A percentile compares a stretch with the other conserved stretches of the same genome.
Evolutionary conservation across 2,113 vertebrate genomes (phyloP).

Genomic region (Anoplopoma fimbria): DNA sequence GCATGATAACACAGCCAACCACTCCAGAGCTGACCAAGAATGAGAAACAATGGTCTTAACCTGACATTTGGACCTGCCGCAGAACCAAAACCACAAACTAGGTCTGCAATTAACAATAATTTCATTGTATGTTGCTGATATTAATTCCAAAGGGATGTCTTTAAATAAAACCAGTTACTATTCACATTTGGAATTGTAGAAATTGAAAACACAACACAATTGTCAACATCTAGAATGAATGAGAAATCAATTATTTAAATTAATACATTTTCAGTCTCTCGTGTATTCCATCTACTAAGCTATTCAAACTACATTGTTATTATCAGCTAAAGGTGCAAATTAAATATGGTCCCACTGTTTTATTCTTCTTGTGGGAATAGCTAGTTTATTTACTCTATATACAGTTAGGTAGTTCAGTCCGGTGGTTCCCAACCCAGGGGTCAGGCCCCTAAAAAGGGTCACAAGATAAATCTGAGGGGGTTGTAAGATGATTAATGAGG

Average conservation of each 20-base stretch:
- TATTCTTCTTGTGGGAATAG: background rate
- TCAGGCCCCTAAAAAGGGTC: background rate
- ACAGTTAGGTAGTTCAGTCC: background rate
- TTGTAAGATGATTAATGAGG: background rate
- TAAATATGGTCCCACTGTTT: background rate
- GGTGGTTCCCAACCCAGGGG: background rate
- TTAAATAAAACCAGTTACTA: background rate
- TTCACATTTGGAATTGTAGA: background rate
- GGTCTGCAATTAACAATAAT: background rate
- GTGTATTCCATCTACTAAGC: background rate
- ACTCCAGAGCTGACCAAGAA: background rate
- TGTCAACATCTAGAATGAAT: background rate
- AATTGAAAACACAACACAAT: background rate
- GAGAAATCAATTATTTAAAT: background rate
- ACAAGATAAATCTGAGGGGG: background rate
- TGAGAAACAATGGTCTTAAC: conserved; percentile 9
- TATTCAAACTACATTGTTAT: background rate
- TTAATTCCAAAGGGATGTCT: background rate
- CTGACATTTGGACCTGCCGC: background rate
- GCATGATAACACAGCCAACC: background rate
- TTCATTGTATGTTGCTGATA: background rate
- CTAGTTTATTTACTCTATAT: background rate
- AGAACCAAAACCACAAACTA: background rate
- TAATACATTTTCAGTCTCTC: background rate
- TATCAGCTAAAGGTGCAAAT: background rate